Percentiles rank a stretch among this genome's conserved stretches.
These are phyloP conservation scores for Ostrea edulis DNA, from an alignment of 1,140 invertebrate genomes.

Conservation along the genomic window DNA sequence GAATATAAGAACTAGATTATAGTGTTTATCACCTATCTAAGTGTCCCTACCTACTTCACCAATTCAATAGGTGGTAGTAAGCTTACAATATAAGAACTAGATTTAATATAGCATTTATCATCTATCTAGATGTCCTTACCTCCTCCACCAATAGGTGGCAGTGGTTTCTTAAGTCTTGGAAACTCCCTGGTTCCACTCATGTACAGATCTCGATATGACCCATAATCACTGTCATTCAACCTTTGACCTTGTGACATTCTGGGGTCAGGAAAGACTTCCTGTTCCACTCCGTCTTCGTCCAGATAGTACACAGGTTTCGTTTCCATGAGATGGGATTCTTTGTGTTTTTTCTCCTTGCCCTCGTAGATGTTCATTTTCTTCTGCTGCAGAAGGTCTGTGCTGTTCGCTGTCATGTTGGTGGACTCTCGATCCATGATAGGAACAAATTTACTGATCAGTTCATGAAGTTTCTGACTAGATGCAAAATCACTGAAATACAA, in stretches of 20 bases:
- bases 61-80: conserved; percentile 66
- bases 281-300: conserved; percentile 61
- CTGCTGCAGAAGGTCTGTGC: conserved; percentile 65
- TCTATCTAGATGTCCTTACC: neutral
- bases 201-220: conserved; percentile 60
- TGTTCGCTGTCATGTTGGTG: conserved; percentile 57
- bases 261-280: conserved; percentile 19
- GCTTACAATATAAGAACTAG: too few relatives aligned
- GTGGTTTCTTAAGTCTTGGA: conserved; percentile 62
- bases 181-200: conserved; percentile 56
- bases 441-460: conserved; percentile 63
- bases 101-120: neutral
- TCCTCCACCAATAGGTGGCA: conserved; percentile 63
- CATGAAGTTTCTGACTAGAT: conserved; percentile 66
- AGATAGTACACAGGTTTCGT: conserved; percentile 71
- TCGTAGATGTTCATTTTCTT: conserved; percentile 67
- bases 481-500: conserved; percentile 64
- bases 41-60: conserved; percentile 29
- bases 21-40: neutral
- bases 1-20: too few relatives aligned
- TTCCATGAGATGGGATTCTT: conserved; percentile 59
- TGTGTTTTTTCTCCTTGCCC: conserved; percentile 60
- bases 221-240: conserved; percentile 56
- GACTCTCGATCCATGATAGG: conserved; percentile 57
- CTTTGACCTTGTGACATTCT: conserved; percentile 44